Conservation (phyloP, 2,888 invertebrate genomes). For the Nymphalis urticae region DNA sequence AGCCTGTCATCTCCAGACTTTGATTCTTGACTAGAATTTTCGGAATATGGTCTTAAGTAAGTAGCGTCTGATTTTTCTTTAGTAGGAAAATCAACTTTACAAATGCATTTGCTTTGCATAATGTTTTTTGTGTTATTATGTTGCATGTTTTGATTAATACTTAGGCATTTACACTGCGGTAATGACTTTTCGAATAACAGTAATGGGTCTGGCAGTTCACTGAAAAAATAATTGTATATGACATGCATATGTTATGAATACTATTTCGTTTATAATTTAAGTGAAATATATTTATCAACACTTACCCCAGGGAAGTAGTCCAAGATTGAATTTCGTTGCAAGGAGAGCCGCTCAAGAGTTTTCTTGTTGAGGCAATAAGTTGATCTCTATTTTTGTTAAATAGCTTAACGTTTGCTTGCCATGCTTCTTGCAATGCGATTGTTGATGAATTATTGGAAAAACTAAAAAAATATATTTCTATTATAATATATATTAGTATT, state of each 20-base stretch:
- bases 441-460: constrained; percentile 57
- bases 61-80: constrained; percentile 39
- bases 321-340: constrained; percentile 51
- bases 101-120: constrained; percentile 54
- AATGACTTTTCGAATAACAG: constrained; percentile 52
- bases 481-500: not conserved
- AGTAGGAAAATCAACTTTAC: constrained; percentile 46
- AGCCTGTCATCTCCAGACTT: constrained; percentile 48
- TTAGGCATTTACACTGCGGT: constrained; percentile 51
- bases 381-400: constrained; percentile 40
- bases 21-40: constrained; percentile 50
- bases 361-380: constrained; percentile 48
- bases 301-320: constrained; percentile 58
- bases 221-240: constrained; percentile 45
- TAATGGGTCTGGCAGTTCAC: constrained; percentile 55
- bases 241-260: not conserved
- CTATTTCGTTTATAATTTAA: not conserved
- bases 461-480: constrained; percentile 46
- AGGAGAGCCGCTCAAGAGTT: constrained; percentile 47
- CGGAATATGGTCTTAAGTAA: constrained; percentile 43
- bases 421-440: constrained; percentile 53
- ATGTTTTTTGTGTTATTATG: constrained; percentile 35
- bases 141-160: constrained; percentile 8
- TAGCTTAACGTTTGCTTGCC: constrained; percentile 48
- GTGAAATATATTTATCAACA: not conserved